These are phyloP conservation scores for Delichon dasypus DNA, from an alignment of 2,797 vertebrate genomes.

Conservation along the genomic window DNA sequence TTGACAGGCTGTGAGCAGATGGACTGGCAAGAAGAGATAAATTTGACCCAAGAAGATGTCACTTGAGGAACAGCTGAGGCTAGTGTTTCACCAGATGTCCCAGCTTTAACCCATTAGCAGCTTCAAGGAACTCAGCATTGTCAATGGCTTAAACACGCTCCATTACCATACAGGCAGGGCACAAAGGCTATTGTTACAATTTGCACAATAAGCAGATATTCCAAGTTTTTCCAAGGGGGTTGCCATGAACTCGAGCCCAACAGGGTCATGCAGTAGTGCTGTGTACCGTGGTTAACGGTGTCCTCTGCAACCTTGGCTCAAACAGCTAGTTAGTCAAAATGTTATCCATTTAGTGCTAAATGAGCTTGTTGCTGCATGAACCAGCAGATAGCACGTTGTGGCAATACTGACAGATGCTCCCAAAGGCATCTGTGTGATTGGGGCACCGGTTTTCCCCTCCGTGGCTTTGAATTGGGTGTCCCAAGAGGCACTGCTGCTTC, in stretches of 20 bases:
- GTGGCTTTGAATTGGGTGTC: not conserved
- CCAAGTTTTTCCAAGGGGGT: not conserved
- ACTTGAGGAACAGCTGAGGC: constrained; percentile 87
- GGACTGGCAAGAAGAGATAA: constrained; percentile 84
- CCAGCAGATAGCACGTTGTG: not conserved
- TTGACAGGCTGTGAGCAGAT: constrained; percentile 85
- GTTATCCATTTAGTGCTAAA: not conserved
- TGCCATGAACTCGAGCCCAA: not conserved
- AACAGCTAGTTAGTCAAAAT: not conserved
- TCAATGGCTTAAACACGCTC: constrained; percentile 1
- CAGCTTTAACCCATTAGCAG: constrained; percentile 78
- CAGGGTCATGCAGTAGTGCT: not conserved
- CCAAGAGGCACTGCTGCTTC: not conserved
- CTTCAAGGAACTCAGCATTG: constrained; percentile 63
- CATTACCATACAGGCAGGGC: not conserved
- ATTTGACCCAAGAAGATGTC: constrained; percentile 87
- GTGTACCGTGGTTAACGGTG: not conserved
- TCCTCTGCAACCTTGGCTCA: not conserved
- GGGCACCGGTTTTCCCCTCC: not conserved
- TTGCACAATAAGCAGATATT: not conserved
- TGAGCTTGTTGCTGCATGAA: not conserved
- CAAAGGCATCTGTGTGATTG: rapidly evolving
- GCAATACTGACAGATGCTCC: not conserved
- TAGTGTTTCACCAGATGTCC: constrained; percentile 93
- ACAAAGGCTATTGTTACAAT: constrained; percentile 22